A percentile compares a stretch with the other conserved stretches of the same genome.
Evolutionary conservation across 1,140 invertebrate genomes (phyloP).

Genomic region (Zaprionus ghesquierei): DNA sequence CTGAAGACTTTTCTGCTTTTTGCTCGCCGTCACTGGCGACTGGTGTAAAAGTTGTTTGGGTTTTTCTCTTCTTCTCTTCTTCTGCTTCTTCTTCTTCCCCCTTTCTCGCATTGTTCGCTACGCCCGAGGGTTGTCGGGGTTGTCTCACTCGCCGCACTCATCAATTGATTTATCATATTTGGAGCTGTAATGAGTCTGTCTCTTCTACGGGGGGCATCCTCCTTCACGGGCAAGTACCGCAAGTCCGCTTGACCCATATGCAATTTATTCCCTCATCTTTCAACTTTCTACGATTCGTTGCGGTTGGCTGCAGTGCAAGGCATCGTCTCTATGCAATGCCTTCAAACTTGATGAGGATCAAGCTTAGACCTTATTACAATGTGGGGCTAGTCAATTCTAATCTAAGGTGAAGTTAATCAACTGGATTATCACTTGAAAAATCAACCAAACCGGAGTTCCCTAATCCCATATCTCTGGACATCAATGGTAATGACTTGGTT

Average conservation of each 20-base stretch:
- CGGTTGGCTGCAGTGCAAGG: not conserved
- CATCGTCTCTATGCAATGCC: not conserved
- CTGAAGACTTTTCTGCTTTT: not conserved
- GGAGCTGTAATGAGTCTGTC: slow-evolving; percentile 25
- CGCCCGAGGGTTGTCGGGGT: slow-evolving; percentile 39
- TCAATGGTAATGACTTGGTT: too few relatives aligned
- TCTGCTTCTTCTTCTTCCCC: too few relatives aligned
- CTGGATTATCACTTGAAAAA: not conserved
- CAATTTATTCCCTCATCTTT: slow-evolving; percentile 9
- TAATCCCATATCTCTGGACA: not conserved
- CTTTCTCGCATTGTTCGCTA: not conserved
- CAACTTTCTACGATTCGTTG: slow-evolving; percentile 10
- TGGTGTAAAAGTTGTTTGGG: slow-evolving; percentile 60
- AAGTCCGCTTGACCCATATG: slow-evolving; percentile 38
- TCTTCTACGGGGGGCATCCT: slow-evolving; percentile 13
- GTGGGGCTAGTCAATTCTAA: not conserved
- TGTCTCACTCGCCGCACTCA: not conserved
- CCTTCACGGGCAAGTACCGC: slow-evolving; percentile 35
- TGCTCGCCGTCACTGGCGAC: slow-evolving; percentile 11
- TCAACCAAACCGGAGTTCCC: not conserved
- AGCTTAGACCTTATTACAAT: not conserved
- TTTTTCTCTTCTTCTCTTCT: slow-evolving; percentile 13
- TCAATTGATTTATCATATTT: slow-evolving; percentile 57
- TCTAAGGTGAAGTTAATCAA: not conserved
- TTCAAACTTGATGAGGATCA: not conserved